Conservation (phyloP, 1,140 invertebrate species). For the Tetramorium alpestre region DNA sequence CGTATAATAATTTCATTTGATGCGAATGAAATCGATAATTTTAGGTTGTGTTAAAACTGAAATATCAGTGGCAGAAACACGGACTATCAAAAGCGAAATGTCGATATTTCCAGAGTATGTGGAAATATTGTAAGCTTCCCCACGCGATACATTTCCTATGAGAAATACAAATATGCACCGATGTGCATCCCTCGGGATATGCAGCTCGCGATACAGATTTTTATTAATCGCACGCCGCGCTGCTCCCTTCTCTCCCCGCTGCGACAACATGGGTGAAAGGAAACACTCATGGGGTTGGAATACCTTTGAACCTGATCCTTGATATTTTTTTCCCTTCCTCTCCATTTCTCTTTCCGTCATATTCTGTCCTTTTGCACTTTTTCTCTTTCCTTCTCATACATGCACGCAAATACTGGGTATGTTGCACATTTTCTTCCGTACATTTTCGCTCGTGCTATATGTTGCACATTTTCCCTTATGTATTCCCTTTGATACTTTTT, state of each 20-base stretch:
- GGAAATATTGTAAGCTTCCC: neutral
- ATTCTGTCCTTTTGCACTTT: neutral
- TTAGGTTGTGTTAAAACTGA: neutral
- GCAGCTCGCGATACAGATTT: conserved; percentile 18
- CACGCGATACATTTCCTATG: neutral
- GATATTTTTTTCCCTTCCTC: conserved; percentile 22
- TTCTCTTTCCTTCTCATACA: neutral
- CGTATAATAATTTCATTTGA: neutral
- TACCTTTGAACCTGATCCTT: conserved; percentile 13
- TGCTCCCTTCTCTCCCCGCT: neutral
- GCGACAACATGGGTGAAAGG: conserved; percentile 12
- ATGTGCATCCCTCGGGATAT: neutral
- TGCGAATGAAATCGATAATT: neutral
- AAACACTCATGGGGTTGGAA: conserved; percentile 11
- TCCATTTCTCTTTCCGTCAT: neutral
- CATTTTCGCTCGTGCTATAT: neutral
- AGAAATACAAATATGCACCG: neutral
- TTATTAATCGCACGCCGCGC: conserved; percentile 31
- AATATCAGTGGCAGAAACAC: neutral
- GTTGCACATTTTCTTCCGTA: neutral
- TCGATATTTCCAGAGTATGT: neutral
- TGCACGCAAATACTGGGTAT: neutral
- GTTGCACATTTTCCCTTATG: conserved; percentile 13
- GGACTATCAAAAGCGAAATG: neutral
- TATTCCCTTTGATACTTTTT: conserved; percentile 36